Percentiles rank a stretch among this genome's conserved stretches.
Evolutionary conservation across 2,797 vertebrate species (phyloP).

Genomic region (Lindbergichthys nudifrons): DNA sequence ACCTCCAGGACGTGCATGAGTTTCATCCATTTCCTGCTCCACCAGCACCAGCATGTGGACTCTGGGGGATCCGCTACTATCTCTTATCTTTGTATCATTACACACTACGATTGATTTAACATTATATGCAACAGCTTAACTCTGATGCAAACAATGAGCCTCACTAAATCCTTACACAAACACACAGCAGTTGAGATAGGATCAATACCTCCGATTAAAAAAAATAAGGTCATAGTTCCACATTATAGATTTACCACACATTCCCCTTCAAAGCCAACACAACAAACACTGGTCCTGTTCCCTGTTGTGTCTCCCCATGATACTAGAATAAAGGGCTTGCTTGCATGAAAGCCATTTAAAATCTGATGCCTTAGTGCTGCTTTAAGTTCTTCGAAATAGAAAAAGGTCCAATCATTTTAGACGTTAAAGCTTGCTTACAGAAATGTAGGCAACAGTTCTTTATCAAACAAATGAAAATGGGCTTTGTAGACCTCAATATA

Average conservation of each 20-base stretch:
- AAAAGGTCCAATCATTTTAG: neutral
- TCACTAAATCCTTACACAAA: neutral
- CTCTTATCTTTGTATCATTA: neutral
- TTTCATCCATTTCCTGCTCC: constrained; percentile 5
- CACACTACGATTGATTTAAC: constrained; percentile 10
- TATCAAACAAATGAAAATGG: constrained; percentile 3
- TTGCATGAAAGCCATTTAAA: neutral
- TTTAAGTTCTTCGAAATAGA: constrained; percentile 12
- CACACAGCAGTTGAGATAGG: constrained; percentile 8
- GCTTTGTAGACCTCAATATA: constrained; percentile 13
- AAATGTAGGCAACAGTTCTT: neutral
- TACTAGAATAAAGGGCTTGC: neutral
- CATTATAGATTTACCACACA: constrained; percentile 3
- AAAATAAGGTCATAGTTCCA: neutral
- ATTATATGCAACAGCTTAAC: constrained; percentile 5
- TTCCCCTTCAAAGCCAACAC: neutral
- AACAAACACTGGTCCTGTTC: constrained; percentile 1
- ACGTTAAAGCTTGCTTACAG: constrained; percentile 1
- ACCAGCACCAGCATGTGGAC: neutral
- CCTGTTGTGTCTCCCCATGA: constrained; percentile 4
- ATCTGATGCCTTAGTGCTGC: constrained; percentile 2
- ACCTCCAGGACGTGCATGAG: neutral
- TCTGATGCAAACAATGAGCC: constrained; percentile 9
- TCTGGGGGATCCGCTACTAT: constrained; percentile 1
- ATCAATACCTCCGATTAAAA: constrained; percentile 31